Conservation (phyloP, 2,113 vertebrate species). For the Pelmatolapia mariae region DNA sequence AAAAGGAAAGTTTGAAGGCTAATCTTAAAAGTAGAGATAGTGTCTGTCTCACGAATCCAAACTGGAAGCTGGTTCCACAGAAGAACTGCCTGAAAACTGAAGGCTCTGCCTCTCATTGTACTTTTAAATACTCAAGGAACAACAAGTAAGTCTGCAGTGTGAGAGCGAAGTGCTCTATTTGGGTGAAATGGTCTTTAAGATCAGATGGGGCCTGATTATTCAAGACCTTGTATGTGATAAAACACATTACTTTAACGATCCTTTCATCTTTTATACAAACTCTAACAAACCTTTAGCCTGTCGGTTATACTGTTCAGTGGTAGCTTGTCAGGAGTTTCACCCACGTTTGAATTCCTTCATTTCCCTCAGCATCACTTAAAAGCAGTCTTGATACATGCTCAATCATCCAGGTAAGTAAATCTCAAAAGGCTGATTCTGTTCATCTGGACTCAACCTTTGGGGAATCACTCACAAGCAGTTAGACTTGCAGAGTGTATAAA, state of each 20-base stretch:
- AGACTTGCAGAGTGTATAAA: neutral
- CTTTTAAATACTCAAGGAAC: neutral
- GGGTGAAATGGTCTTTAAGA: neutral
- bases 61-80: neutral
- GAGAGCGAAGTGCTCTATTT: accelerated
- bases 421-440: neutral
- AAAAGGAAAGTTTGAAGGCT: neutral
- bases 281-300: neutral
- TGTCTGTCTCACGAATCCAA: neutral
- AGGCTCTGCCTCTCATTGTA: neutral
- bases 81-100: neutral
- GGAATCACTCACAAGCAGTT: neutral
- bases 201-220: neutral
- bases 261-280: neutral
- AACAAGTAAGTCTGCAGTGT: neutral
- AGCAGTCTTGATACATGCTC: neutral
- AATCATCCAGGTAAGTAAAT: neutral
- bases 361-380: neutral
- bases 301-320: accelerated
- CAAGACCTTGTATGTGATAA: neutral
- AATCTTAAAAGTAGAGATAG: neutral
- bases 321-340: neutral
- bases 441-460: neutral
- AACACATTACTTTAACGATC: neutral
- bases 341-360: neutral